Base-by-base conservation (phyloP, 2,797 vertebrate species). In the Chloroceryle amazona region DNA sequence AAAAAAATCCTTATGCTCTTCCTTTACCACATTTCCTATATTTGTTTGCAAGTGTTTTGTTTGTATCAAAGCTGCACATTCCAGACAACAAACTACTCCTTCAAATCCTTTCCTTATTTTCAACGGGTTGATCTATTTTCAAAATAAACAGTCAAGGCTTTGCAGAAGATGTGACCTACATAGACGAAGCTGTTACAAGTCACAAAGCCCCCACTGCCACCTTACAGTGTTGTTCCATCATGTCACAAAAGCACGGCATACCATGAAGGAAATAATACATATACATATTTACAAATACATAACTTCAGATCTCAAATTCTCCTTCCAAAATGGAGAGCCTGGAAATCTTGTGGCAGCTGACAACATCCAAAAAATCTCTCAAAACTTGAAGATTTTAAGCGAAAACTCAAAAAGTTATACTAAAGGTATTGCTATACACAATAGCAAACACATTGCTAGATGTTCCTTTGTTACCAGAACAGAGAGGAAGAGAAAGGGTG, bases 271-370 rank as follows among this genome's bases (percentile, higher is more conserved):
- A 41, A 41, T 14, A 41, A 41, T 14, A 41, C 39, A 39, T 13
- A 39, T 39, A 39, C 39, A 41, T 41, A 41, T 41, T 14, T 46
- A 37, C 33, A 55, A 42, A 31, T 3, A 28, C 0, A 0, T 25
- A 33, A 51, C 25, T 46, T 78, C 17, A 61, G 8, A 17, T 12
- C 37, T 72, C 37, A 62, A 66, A 61, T 39, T 67, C 37, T 83
- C 31, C 31, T 66, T 61, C 41, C 37, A 35, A 62, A 62, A 33
- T 0, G 11, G 22, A 82, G 6, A 71, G 28, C 19, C 23, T 22
- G 28, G 68, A 55, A 60, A 72, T 57, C 23, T 57, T 46, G 35
- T 41, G 37, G 61, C 41, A 90, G 29, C n/a, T 52, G 67, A 31
- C 25, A 85, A 57, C 22, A 49, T 18, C 33, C 44, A 37, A 61